Evolutionary conservation across 2,888 invertebrate species (phyloP).

Genomic region (Cyrtodaria siliqua): DNA sequence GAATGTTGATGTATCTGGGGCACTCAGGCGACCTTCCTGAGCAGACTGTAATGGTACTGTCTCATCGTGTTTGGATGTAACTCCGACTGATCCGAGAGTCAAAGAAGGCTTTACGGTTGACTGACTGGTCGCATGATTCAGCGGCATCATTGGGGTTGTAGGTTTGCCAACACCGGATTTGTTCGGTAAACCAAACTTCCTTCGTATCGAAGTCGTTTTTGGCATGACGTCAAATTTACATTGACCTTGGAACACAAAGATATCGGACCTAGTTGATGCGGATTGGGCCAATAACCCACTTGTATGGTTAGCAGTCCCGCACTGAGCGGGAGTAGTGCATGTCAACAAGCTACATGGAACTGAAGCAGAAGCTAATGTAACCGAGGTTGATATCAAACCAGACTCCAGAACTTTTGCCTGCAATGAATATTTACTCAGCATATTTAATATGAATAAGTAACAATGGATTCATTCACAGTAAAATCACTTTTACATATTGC

Average conservation of each 20-base stretch:
- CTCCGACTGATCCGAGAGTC: slow-evolving; percentile 60
- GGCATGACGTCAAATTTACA: slow-evolving; percentile 13
- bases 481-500: too few relatives aligned
- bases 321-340: too few relatives aligned
- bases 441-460: too few relatives aligned
- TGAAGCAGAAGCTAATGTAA: too few relatives aligned
- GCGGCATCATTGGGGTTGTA: slow-evolving; percentile 60
- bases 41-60: slow-evolving; percentile 9
- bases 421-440: too few relatives aligned
- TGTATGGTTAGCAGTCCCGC: too few relatives aligned
- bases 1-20: slow-evolving; percentile 15
- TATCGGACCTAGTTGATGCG: too few relatives aligned
- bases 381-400: too few relatives aligned
- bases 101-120: slow-evolving; percentile 45
- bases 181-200: slow-evolving; percentile 23
- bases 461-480: too few relatives aligned
- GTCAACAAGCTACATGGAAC: too few relatives aligned
- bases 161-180: slow-evolving; percentile 21
- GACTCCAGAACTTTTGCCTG: too few relatives aligned
- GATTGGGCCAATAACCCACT: too few relatives aligned
- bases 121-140: slow-evolving; percentile 65
- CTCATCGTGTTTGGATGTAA: slow-evolving; percentile 26
- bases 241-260: slow-evolving; percentile 36
- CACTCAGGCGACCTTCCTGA: not conserved
- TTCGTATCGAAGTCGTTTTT: slow-evolving; percentile 16